Evolutionary conservation across 2,797 vertebrate genomes (phyloP).

Genomic region (Percopsis omiscomaycus): DNA sequence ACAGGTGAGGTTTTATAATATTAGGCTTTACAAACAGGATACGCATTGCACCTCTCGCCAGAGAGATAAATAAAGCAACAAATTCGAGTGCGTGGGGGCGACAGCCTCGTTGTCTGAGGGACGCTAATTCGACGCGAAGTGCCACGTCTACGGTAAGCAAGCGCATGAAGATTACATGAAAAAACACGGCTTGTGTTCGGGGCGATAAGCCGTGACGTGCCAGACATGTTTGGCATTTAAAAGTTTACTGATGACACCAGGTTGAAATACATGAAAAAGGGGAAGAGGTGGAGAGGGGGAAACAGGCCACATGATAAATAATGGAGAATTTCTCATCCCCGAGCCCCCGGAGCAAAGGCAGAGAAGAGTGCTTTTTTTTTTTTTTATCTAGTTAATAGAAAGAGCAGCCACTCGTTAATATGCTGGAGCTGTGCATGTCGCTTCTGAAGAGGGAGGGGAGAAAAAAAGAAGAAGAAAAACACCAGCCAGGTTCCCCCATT

Average conservation of each 20-base stretch:
- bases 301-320: slow-evolving; percentile 94
- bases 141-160: slow-evolving; percentile 73
- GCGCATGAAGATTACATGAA: slow-evolving; percentile 74
- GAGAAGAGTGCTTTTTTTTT: slow-evolving; percentile 88
- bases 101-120: slow-evolving; percentile 71
- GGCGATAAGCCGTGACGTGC: slow-evolving; percentile 75
- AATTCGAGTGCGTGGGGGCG: slow-evolving; percentile 29
- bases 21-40: neutral
- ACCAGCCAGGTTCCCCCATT: slow-evolving; percentile 98
- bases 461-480: slow-evolving; percentile 92
- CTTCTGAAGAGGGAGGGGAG: slow-evolving; percentile 81
- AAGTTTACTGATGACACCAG: slow-evolving; percentile 93
- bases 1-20: too few species aligned
- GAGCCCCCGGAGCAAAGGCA: slow-evolving; percentile 97
- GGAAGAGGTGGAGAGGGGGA: neutral
- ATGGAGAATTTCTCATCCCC: slow-evolving; percentile 94
- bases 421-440: slow-evolving; percentile 93
- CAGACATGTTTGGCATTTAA: slow-evolving; percentile 81
- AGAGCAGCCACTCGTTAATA: slow-evolving; percentile 99
- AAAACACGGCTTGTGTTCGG: slow-evolving; percentile 75
- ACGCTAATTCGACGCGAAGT: slow-evolving; percentile 73
- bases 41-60: slow-evolving; percentile 11
- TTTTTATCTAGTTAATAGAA: slow-evolving; percentile 99
- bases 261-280: slow-evolving; percentile 84
- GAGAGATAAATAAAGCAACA: slow-evolving; percentile 32